Evolutionary conservation across 2,888 invertebrate genomes (phyloP).

Genomic region (Nebria brevicollis): DNA sequence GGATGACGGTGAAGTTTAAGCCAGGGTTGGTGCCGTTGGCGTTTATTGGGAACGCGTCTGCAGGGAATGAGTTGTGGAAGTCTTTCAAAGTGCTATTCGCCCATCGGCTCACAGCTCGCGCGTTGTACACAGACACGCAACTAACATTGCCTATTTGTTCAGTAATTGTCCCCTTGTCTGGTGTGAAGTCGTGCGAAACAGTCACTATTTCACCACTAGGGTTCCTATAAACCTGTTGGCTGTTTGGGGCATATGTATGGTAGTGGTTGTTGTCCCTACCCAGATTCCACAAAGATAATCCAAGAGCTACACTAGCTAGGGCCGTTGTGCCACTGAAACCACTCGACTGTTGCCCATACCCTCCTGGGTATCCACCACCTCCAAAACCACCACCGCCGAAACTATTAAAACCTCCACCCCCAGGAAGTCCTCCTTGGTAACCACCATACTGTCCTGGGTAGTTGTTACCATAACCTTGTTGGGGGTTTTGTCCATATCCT

Average conservation of each 20-base stretch:
- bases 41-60: slow-evolving; percentile 19
- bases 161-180: slow-evolving; percentile 26
- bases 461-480: neutral
- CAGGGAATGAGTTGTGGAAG: slow-evolving; percentile 21
- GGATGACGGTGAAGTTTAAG: slow-evolving; percentile 33
- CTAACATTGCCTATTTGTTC: slow-evolving; percentile 36
- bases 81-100: slow-evolving; percentile 31
- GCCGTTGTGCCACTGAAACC: slow-evolving; percentile 20
- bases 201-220: neutral
- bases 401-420: slow-evolving; percentile 48
- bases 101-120: slow-evolving; percentile 30
- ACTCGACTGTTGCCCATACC: slow-evolving; percentile 2
- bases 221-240: neutral
- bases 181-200: neutral
- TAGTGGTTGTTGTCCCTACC: slow-evolving; percentile 20
- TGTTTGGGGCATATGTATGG: slow-evolving; percentile 32
- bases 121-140: slow-evolving; percentile 39
- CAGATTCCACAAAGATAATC: slow-evolving; percentile 18
- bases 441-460: neutral
- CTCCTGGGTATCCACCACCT: slow-evolving; percentile 45
- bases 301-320: slow-evolving; percentile 10
- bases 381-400: slow-evolving; percentile 48
- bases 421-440: slow-evolving; percentile 47
- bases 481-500: slow-evolving; percentile 42
- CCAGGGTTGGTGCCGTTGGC: slow-evolving; percentile 15